Base-by-base conservation (phyloP, 2,113 vertebrate species). In the Saguinus midas region DNA sequence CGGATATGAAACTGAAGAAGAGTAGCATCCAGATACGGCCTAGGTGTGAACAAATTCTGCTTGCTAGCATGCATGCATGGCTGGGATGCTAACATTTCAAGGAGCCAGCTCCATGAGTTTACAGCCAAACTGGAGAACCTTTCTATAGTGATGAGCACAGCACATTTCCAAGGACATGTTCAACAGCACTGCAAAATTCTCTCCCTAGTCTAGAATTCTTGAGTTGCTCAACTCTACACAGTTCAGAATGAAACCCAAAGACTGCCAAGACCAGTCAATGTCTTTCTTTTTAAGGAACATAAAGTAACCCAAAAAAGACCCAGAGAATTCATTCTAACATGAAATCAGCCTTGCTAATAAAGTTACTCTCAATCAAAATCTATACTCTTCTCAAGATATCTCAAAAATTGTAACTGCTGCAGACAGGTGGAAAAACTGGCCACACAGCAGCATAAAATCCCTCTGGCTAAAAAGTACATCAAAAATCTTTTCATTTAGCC, bases 1-100 rank as follows among this genome's bases (percentile, higher is more conserved):
- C 40, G 8, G 68, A 88, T 83, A 73, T 52, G 85, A 97, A 97
- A 96, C 57, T 82, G n/a, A 96, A 96, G 80, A 96, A 48, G 21
- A 75, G 12, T 12, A 37, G 50, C 12, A 32, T 40, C 75, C 78
- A 84, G 68, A 64, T n/a, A 79, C 0, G 11, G 78, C 37, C 75
- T 13, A 66, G 32, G 45, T 1, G 0, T 81, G 55, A 90, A 95
- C 66, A 76, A 66, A 45, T 66, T 78, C 57, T 64, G 43, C 25
- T n/a, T 48, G 27, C 32, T 27, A 35, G 23, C 35, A 17, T 27
- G 25, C 29, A 13, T 27, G 20, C 29, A 2, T 37, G 29, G 52
- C 55, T 73, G 43, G 55, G 27, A 61, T 4, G 27, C 50, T 43
- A 35, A 45, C 0, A 6, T 81, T 96, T 82, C 75, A 76, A 76